Conservation (phyloP, 1,140 invertebrate species). For the Drosophila kanapiae region DNA sequence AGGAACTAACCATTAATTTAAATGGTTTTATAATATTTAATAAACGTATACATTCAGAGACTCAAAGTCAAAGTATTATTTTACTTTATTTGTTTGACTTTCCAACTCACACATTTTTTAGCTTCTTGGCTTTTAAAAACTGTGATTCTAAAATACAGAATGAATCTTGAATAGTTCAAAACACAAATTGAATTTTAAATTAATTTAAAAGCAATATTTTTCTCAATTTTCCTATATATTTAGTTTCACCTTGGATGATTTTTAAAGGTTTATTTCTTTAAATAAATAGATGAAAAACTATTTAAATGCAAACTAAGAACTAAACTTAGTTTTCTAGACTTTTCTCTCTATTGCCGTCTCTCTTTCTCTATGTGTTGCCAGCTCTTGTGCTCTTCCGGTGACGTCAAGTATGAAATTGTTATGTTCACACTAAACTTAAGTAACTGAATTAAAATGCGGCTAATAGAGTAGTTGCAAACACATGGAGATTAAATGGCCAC, state of each 20-base stretch:
- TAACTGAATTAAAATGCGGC: constrained; percentile 83
- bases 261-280: too few relatives aligned
- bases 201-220: too few relatives aligned
- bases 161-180: too few relatives aligned
- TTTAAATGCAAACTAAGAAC: not conserved
- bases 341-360: not conserved
- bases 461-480: constrained; percentile 81
- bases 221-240: not conserved
- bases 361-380: not conserved
- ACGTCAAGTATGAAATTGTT: constrained; percentile 82
- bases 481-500: constrained; percentile 58
- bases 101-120: too few relatives aligned
- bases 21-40: too few relatives aligned
- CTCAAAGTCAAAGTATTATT: too few relatives aligned
- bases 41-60: too few relatives aligned
- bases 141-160: too few relatives aligned
- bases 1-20: not conserved
- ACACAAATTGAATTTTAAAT: too few relatives aligned
- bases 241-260: not conserved
- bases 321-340: not conserved
- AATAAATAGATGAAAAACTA: not conserved
- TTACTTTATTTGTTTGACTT: too few relatives aligned
- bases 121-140: too few relatives aligned
- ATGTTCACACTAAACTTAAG: constrained; percentile 84
- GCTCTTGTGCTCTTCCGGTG: constrained; percentile 36